Evolutionary conservation across 2,113 vertebrate species (phyloP), one percentile per base, ranked within the genome.

Genomic region (Brachyistius frenatus): DNA sequence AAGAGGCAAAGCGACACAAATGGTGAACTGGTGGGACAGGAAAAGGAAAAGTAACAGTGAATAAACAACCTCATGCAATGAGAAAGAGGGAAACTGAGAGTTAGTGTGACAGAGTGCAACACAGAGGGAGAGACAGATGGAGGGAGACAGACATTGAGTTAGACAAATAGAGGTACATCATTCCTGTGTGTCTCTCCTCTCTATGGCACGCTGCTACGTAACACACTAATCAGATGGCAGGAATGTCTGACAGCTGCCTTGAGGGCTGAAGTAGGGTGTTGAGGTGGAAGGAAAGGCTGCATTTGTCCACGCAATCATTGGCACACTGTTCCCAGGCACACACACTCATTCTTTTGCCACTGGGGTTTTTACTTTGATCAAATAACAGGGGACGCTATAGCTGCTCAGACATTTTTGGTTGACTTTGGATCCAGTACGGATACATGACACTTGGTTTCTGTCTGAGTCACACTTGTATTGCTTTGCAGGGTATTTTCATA

Each of bases 181-280:
- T 83, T 75, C 77, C 71, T 15, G 4, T 80, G 63, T 67, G 56
- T 60, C 53, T 82, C 58, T 39, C 52, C 62, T 57, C 52, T 77
- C 60, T 52, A 9, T 39, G 57, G 61, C 30, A 62, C 15, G 50
- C 49, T 33, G 57, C 63, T 71, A 66, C 67, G 63, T 79, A 81
- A 82, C 67, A 81, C 84, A 84, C 83, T 87, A 88, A 89, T 92
- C 87, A 86, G 88, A 74, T 80, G 83, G 62, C 7, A 60, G 36
- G 77, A 68, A 83, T 83, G 69, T 81, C 76, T 90, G 90, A 90
- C 88, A 89, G 84, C 72, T 72, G 64, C 82, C 89, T 88, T 86
- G 77, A 74, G 88, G 90, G 86, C 80, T 90, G 89, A 92, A 88
- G 86, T 86, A 88, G 84, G 88, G 82, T 81, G 78, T 89, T 92